Base-by-base conservation (phyloP, 2,797 vertebrate species). In the Arctocebus calabarensis region DNA sequence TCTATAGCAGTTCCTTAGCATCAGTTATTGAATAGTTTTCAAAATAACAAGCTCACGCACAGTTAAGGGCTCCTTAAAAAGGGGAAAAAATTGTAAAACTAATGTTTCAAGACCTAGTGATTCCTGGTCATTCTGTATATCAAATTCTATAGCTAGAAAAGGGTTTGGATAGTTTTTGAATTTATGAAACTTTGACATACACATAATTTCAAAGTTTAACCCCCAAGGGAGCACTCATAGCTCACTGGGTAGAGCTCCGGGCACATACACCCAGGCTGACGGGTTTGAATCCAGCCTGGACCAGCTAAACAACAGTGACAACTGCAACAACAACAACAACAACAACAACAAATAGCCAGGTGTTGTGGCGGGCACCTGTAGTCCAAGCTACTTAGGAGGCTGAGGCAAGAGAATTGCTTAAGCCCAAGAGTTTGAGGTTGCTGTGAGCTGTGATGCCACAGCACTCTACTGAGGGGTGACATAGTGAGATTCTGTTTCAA, bases 121-220 rank as follows among this genome's bases (percentile, higher is more conserved):
- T 55, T 27, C 17, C 13, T 73, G 4, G 11, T 85, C 84, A 45
- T 71, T 90, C 57, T 86, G 3, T 62, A 55, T 73, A 73, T 74
- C 79, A 75, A 82, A 77, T 94, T 74, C 32, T 88, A 23, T 71
- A 62, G 48, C 74, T 61, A 40, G 79, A 37, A 93, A 77, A 88
- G 12, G 9, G 1, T 71, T 94, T 96, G 45, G 16, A 59, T 5
- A 48, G 13, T 74, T 87, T 94, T 64, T 91, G 23, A 97, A 91
- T 89, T 93, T 84, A 34, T 88, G 32, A 77, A 40, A 64, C 27
- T 64, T 64, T 64, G 27, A 64, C 13, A 64, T 32, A 29, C 27
- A 64, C 27, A 32, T 64, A 64, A 64, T 32, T 64, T 27, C 61
- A 64, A 64, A 64, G 61, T 32, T 29, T 64, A 64, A 92, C 14